Conservation (phyloP, 2,888 invertebrate genomes). For the Morpho achilles region DNA sequence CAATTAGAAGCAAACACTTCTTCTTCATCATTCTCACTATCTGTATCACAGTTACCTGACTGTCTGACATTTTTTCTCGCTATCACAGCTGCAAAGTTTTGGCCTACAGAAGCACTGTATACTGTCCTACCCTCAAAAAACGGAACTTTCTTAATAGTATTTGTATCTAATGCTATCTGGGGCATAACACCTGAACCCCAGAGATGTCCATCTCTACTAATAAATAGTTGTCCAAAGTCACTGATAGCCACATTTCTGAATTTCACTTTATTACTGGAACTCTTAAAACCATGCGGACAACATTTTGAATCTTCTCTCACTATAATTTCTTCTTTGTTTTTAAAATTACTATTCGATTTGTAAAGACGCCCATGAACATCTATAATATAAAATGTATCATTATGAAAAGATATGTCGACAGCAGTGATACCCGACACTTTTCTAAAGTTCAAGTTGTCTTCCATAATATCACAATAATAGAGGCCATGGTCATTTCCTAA, state of each 20-base stretch:
- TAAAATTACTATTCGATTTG: constrained; percentile 76
- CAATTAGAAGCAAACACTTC: constrained; percentile 83
- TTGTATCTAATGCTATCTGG: constrained; percentile 80
- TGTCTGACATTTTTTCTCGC: constrained; percentile 80
- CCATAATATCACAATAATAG: constrained; percentile 61
- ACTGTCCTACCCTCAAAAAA: constrained; percentile 85
- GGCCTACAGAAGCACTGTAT: constrained; percentile 85
- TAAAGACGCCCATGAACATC: constrained; percentile 81
- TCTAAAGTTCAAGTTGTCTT: constrained; percentile 60
- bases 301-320: constrained; percentile 82
- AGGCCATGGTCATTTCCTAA: constrained; percentile 68
- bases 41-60: constrained; percentile 77
- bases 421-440: constrained; percentile 75
- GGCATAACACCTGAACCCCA: constrained; percentile 85
- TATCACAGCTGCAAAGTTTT: constrained; percentile 86
- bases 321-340: constrained; percentile 79
- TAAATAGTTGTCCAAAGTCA: constrained; percentile 81
- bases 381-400: constrained; percentile 79
- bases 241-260: constrained; percentile 81
- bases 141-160: constrained; percentile 80
- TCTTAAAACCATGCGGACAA: constrained; percentile 83
- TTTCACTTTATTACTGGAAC: constrained; percentile 80
- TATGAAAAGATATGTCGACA: constrained; percentile 81
- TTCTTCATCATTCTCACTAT: constrained; percentile 80
- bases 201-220: constrained; percentile 83